Conservation (phyloP, 2,113 vertebrate genomes). For the Indicator maculatus region DNA sequence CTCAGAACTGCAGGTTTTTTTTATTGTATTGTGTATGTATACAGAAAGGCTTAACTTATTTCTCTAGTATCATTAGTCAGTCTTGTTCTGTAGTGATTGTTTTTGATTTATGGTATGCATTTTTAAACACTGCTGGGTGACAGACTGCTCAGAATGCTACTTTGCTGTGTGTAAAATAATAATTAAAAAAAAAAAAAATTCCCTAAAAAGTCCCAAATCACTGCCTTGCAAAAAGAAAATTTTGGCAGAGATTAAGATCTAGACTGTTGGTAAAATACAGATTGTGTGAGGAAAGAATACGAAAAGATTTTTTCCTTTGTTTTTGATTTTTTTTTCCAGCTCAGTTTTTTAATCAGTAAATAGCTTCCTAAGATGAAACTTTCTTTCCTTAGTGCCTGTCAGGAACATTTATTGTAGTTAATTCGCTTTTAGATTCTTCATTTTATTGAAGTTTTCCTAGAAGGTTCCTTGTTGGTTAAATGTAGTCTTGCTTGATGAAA, state of each 20-base stretch:
- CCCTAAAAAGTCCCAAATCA: not conserved
- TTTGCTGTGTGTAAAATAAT: not conserved
- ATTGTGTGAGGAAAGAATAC: not conserved
- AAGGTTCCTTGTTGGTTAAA: not conserved
- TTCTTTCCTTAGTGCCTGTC: not conserved
- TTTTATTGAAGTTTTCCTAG: not conserved
- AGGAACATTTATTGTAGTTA: not conserved
- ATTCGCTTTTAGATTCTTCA: not conserved
- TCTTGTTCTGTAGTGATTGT: not conserved
- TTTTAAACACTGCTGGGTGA: not conserved
- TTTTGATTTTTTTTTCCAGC: not conserved
- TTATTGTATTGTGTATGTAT: not conserved
- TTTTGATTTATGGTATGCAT: not conserved
- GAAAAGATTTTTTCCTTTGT: not conserved
- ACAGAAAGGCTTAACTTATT: not conserved
- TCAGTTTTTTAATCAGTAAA: not conserved
- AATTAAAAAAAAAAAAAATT: not conserved
- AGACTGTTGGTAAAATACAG: not conserved
- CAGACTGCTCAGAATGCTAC: not conserved
- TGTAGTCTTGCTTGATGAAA: not conserved
- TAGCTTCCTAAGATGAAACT: not conserved
- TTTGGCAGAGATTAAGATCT: not conserved
- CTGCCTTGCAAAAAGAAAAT: not conserved
- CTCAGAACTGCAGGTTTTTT: not conserved
- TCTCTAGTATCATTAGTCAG: not conserved